Conservation (phyloP, 2,797 vertebrate species). For the Oreortyx pictus region DNA sequence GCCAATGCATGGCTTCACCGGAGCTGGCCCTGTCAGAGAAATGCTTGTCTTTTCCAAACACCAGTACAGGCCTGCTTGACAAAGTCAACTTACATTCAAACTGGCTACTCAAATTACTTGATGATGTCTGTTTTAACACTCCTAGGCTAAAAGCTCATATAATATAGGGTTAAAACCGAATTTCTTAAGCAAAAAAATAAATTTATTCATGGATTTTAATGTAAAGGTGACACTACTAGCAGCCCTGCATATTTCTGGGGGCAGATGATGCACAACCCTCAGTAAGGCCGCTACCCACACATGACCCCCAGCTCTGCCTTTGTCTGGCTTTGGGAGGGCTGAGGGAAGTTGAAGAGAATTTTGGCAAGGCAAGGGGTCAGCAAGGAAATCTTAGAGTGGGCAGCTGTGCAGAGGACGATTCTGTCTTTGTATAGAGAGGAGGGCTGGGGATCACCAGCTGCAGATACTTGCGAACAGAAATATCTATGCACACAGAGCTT, state of each 20-base stretch:
- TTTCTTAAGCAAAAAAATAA: neutral
- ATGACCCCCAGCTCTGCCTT: neutral
- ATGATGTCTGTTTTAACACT: neutral
- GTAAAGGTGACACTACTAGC: neutral
- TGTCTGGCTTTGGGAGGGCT: neutral
- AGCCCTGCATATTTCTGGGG: fast-evolving
- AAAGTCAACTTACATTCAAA: neutral
- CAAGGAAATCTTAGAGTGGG: neutral
- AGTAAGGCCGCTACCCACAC: neutral
- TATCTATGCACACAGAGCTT: fast-evolving
- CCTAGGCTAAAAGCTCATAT: neutral
- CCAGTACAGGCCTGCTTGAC: neutral
- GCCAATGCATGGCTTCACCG: neutral
- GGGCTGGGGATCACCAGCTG: neutral
- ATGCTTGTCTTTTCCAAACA: neutral
- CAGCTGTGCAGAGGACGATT: neutral
- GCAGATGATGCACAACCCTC: fast-evolving
- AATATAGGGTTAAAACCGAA: neutral
- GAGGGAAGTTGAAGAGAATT: neutral
- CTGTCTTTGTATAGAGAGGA: neutral
- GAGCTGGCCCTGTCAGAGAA: neutral
- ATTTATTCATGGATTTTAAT: neutral
- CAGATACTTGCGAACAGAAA: neutral
- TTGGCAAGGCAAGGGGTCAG: neutral
- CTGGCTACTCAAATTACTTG: neutral